Conservation (phyloP, 2,113 vertebrate species). For the Brienomyrus longianalis region DNA sequence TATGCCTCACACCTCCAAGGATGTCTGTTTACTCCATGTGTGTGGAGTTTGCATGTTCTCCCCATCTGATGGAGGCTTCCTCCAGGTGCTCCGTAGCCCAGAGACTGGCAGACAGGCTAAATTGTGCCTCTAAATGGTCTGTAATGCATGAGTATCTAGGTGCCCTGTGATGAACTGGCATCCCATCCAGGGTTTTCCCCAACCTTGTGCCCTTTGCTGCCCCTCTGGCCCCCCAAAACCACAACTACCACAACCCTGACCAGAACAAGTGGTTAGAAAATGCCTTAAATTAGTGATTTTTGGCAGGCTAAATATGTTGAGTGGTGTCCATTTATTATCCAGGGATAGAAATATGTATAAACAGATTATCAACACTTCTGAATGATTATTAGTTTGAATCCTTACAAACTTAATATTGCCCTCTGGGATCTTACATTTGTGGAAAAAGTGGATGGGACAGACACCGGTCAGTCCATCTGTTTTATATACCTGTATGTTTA, state of each 20-base stretch:
- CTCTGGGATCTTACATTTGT: background rate
- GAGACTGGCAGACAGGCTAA: background rate
- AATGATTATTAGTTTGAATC: too few species aligned
- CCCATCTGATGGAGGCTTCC: background rate
- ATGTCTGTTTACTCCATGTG: background rate
- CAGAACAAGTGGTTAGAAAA: background rate
- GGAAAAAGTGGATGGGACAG: background rate
- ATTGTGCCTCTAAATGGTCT: background rate
- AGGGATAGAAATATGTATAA: background rate
- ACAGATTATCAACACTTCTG: too few species aligned
- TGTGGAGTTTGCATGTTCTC: background rate
- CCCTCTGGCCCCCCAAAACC: background rate
- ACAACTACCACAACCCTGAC: background rate
- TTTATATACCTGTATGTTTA: background rate
- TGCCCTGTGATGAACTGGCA: background rate
- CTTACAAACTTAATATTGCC: background rate
- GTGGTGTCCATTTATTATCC: background rate
- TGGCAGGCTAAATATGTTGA: background rate
- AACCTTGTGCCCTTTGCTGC: background rate
- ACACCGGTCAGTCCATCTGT: background rate
- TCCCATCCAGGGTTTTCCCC: background rate
- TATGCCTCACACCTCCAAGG: background rate
- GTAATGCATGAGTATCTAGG: background rate
- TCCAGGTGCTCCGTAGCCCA: background rate
- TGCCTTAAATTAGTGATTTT: background rate